Percentiles rank a stretch among this genome's conserved stretches.
phyloP scores from a whole-genome alignment of 2,888 invertebrate species.

The Bombyx huttoni region DNA sequence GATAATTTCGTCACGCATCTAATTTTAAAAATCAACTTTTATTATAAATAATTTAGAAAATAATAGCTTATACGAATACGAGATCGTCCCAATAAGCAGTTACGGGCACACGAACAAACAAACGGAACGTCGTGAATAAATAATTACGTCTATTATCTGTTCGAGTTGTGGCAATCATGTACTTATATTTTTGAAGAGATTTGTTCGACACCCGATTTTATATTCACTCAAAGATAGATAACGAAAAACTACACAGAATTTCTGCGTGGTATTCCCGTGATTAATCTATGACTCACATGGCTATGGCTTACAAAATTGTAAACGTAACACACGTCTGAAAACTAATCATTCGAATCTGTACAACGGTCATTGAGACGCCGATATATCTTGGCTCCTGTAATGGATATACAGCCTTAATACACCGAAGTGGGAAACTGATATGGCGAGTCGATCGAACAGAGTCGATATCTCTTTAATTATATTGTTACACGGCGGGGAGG shows the following conservation, averaged over 20 bases:
- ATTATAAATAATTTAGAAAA: neutral
- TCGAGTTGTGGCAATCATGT: constrained; percentile 47
- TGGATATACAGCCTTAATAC: neutral
- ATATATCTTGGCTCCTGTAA: constrained; percentile 9
- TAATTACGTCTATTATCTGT: constrained; percentile 54
- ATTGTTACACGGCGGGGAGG: constrained; percentile 61
- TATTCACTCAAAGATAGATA: constrained; percentile 7
- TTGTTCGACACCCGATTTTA: constrained; percentile 49
- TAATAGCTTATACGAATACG: neutral
- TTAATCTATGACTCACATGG: neutral
- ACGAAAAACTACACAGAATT: constrained; percentile 7
- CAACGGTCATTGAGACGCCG: neutral
- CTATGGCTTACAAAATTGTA: neutral
- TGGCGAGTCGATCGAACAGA: constrained; percentile 22
- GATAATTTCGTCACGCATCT: neutral
- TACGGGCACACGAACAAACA: neutral
- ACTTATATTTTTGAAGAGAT: constrained; percentile 46
- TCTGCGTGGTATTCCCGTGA: constrained; percentile 5
- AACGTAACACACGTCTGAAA: constrained; percentile 2
- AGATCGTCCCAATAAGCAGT: neutral
- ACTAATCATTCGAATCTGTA: neutral
- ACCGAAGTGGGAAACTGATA: constrained; percentile 19
- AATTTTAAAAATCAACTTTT: neutral
- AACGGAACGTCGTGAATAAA: constrained; percentile 24
- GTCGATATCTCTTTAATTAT: constrained; percentile 68